These are phyloP conservation scores for Lipophrys pholis DNA, from an alignment of 2,113 vertebrate species.

Conservation along the genomic window DNA sequence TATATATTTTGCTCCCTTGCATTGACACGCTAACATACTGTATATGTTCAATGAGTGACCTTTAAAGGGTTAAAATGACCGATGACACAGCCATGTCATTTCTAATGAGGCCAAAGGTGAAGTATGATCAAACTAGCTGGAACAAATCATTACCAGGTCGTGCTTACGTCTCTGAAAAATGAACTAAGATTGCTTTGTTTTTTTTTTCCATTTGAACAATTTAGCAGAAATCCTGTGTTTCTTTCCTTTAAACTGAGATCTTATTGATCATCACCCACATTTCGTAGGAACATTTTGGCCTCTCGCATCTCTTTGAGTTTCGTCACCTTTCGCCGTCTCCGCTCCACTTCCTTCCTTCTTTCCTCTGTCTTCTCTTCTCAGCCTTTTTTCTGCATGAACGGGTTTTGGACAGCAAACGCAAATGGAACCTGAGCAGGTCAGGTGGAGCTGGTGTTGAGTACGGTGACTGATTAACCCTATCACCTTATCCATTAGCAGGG, in stretches of 20 bases:
- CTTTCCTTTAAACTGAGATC: slow-evolving; percentile 23
- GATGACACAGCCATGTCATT: too few relatives aligned
- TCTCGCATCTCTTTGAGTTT: slow-evolving; percentile 40
- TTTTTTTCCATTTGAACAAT: neutral
- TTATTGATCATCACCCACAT: slow-evolving; percentile 42
- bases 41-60: too few relatives aligned
- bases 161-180: slow-evolving; percentile 18
- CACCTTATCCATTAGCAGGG: slow-evolving; percentile 18
- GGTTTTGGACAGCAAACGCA: slow-evolving; percentile 51
- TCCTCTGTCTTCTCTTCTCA: neutral
- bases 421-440: neutral
- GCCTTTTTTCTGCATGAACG: slow-evolving; percentile 38
- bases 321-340: neutral
- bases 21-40: too few relatives aligned
- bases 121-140: slow-evolving; percentile 7
- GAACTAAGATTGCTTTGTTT: neutral
- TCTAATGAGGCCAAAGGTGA: too few relatives aligned
- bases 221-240: slow-evolving; percentile 23
- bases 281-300: slow-evolving; percentile 33
- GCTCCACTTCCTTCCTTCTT: slow-evolving; percentile 38
- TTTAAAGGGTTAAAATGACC: too few relatives aligned
- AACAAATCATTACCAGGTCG: slow-evolving; percentile 41
- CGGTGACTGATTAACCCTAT: slow-evolving; percentile 16
- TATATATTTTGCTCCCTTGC: too few relatives aligned
- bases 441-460: too few relatives aligned